Evolutionary conservation across 2,113 vertebrate genomes (phyloP).

Genomic region (Corythoichthys intestinalis): DNA sequence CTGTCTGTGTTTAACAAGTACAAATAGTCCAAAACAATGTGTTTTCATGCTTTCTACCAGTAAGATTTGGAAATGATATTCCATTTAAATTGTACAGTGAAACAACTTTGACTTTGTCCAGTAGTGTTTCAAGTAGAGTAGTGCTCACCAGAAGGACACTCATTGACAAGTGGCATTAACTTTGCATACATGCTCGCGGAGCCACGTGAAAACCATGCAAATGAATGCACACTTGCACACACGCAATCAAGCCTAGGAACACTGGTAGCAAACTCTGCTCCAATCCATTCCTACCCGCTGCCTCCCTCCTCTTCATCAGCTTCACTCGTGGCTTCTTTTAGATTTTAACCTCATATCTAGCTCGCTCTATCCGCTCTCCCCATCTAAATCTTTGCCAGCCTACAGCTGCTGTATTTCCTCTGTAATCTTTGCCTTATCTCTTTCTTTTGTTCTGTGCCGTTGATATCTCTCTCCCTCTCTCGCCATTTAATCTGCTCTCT

Average conservation of each 20-base stretch:
- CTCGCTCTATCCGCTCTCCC: slow-evolving; percentile 7
- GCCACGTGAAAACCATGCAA: not conserved
- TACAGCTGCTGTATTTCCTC: slow-evolving; percentile 48
- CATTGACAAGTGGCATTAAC: not conserved
- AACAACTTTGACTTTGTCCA: not conserved
- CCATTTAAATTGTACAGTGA: not conserved
- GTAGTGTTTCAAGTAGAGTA: not conserved
- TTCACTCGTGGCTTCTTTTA: slow-evolving; percentile 34
- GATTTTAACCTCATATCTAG: slow-evolving; percentile 41
- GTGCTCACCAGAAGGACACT: not conserved
- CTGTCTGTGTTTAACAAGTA: not conserved
- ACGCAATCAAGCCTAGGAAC: not conserved
- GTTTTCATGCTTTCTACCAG: not conserved
- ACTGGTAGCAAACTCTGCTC: slow-evolving; percentile 15
- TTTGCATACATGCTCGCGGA: not conserved
- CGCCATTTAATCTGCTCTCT: slow-evolving; percentile 54
- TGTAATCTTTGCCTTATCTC: slow-evolving; percentile 51
- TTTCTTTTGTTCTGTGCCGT: slow-evolving; percentile 56
- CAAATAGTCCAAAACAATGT: not conserved
- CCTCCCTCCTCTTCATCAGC: slow-evolving; percentile 26
- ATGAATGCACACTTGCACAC: slow-evolving; percentile 7
- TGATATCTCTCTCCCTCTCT: slow-evolving; percentile 49
- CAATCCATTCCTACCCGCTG: slow-evolving; percentile 14
- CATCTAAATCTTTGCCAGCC: slow-evolving; percentile 43
- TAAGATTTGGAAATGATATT: not conserved